A percentile compares a stretch with the other conserved stretches of the same genome.
These are phyloP conservation scores for Phragmatobia fuliginosa DNA, from an alignment of 2,888 invertebrate genomes.

Conservation along the genomic window DNA sequence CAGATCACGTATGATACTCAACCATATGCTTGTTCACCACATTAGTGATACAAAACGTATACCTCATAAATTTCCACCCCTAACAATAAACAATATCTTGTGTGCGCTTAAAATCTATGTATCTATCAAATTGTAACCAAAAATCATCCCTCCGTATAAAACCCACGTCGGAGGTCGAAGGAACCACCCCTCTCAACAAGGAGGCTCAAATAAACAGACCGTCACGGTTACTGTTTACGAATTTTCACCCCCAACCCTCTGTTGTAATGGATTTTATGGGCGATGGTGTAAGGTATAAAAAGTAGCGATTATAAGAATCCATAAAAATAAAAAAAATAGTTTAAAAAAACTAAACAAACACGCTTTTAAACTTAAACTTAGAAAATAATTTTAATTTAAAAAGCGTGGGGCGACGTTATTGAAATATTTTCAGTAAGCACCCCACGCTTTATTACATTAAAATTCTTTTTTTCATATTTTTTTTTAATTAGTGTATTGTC, in stretches of 20 bases:
- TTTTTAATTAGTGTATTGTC: no score
- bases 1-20: no score
- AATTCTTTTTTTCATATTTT: no score
- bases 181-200: conserved; percentile 39
- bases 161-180: conserved; percentile 26
- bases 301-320: conserved; percentile 9
- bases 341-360: no score
- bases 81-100: conserved; percentile 7
- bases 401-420: no score
- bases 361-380: no score
- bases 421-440: no score
- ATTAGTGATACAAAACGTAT: not conserved
- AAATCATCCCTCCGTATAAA: conserved; percentile 25
- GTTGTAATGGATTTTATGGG: conserved; percentile 50
- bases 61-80: conserved; percentile 6
- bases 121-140: conserved; percentile 10
- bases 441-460: no score
- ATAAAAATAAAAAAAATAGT: no score
- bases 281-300: conserved; percentile 10
- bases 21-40: not conserved
- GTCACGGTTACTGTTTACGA: conserved; percentile 47
- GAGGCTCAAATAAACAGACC: conserved; percentile 49
- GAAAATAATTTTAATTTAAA: no score
- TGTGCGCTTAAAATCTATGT: not conserved
- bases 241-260: conserved; percentile 47